A percentile compares a stretch with the other conserved stretches of the same genome.
Evolutionary conservation across 2,113 vertebrate species (phyloP).

Genomic region (Machaerirhynchus nigripectus): DNA sequence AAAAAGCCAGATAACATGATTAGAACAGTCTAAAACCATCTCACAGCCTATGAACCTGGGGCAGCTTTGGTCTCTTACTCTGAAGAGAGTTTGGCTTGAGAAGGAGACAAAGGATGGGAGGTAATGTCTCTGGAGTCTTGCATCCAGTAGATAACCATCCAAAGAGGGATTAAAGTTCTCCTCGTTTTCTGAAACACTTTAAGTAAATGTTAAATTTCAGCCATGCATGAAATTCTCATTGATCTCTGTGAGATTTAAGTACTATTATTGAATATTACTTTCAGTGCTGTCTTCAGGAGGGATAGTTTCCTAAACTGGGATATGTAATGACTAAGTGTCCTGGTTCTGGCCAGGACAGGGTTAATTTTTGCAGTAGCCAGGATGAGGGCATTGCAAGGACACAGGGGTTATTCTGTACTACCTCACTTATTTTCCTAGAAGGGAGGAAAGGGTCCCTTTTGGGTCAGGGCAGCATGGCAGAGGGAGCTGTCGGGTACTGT

Average conservation of each 20-base stretch:
- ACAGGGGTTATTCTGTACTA: fast-evolving
- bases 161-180: not conserved
- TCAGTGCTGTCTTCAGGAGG: not conserved
- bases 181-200: not conserved
- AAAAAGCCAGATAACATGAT: not conserved
- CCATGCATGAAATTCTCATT: not conserved
- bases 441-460: fast-evolving
- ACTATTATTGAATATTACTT: not conserved
- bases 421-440: not conserved
- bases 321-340: not conserved
- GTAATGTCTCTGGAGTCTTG: not conserved
- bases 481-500: fast-evolving
- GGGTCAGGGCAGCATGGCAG: fast-evolving
- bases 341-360: not conserved
- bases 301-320: not conserved
- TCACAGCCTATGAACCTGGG: not conserved
- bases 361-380: not conserved
- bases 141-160: not conserved
- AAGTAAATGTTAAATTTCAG: not conserved
- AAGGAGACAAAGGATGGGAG: not conserved
- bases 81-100: not conserved
- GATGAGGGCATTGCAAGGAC: fast-evolving
- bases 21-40: not conserved
- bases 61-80: not conserved
- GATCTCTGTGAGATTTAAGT: not conserved